Evolutionary conservation across 2,113 vertebrate species (phyloP).

Genomic region (Felis chaus): DNA sequence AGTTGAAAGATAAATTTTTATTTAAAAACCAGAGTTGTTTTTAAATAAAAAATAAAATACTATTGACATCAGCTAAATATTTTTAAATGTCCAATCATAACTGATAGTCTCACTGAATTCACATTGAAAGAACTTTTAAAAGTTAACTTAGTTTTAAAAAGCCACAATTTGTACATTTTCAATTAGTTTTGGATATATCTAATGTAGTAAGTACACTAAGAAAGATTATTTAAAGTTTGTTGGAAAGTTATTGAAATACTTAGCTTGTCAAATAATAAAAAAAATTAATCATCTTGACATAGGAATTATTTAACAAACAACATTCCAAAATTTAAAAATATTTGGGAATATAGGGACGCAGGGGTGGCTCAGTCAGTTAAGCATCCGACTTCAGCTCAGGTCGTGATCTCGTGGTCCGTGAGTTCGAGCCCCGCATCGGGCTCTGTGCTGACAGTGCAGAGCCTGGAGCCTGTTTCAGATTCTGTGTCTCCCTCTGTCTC

Average conservation of each 20-base stretch:
- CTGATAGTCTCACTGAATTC: not conserved
- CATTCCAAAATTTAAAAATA: not conserved
- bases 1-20: not conserved
- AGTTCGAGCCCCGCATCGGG: too few species aligned
- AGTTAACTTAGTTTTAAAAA: not conserved
- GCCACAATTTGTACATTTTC: not conserved
- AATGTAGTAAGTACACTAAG: not conserved
- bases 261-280: not conserved
- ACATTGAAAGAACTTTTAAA: not conserved
- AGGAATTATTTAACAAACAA: conserved; percentile 1
- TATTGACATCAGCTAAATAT: not conserved
- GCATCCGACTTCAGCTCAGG: too few species aligned
- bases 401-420: too few species aligned
- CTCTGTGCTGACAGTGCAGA: too few species aligned
- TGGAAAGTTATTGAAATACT: not conserved
- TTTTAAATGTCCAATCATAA: not conserved
- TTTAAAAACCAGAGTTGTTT: not conserved
- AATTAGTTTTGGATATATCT: not conserved
- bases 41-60: not conserved
- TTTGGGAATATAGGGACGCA: not conserved
- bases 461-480: too few species aligned
- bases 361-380: too few species aligned
- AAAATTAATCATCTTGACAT: not conserved
- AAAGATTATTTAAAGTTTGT: not conserved
- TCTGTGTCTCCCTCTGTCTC: too few species aligned